Percentiles rank a stretch among this genome's conserved stretches.
These are phyloP conservation scores for Heliconius erato DNA, from an alignment of 2,888 invertebrate species.

Conservation along the genomic window DNA sequence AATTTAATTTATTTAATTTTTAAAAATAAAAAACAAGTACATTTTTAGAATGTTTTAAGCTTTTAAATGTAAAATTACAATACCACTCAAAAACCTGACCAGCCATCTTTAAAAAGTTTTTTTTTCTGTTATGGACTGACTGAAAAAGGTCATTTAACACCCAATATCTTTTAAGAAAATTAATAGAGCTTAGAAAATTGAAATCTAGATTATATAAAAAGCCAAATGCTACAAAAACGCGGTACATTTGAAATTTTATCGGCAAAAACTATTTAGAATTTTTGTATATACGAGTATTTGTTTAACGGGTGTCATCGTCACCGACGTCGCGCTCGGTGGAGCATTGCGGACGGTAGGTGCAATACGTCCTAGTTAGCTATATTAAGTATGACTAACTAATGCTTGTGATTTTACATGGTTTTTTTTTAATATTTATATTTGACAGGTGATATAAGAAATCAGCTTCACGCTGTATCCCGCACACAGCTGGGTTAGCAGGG, in stretches of 20 bases:
- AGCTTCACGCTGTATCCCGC: too few relatives aligned
- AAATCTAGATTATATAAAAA: constrained; percentile 28
- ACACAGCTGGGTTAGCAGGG: too few relatives aligned
- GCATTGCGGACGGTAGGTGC: constrained; percentile 68
- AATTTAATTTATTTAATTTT: too few relatives aligned
- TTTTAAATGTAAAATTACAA: neutral
- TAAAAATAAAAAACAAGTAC: too few relatives aligned
- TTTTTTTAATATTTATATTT: neutral
- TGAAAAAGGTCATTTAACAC: neutral
- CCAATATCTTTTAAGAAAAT: neutral
- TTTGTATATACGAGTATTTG: constrained; percentile 35
- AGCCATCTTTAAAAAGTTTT: too few relatives aligned
- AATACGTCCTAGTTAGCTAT: constrained; percentile 40
- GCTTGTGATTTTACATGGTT: neutral
- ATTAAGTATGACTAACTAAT: neutral
- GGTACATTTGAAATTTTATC: constrained; percentile 27
- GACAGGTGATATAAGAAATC: too few relatives aligned
- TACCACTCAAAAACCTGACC: neutral
- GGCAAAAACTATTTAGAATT: constrained; percentile 27
- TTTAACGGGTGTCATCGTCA: constrained; percentile 37
- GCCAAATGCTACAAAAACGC: constrained; percentile 4
- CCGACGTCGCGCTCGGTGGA: constrained; percentile 61
- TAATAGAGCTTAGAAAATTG: constrained; percentile 11
- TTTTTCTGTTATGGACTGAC: neutral
- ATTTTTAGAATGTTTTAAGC: neutral